Conservation (phyloP, 2,888 invertebrate genomes). For the Drosophila longiperda region DNA sequence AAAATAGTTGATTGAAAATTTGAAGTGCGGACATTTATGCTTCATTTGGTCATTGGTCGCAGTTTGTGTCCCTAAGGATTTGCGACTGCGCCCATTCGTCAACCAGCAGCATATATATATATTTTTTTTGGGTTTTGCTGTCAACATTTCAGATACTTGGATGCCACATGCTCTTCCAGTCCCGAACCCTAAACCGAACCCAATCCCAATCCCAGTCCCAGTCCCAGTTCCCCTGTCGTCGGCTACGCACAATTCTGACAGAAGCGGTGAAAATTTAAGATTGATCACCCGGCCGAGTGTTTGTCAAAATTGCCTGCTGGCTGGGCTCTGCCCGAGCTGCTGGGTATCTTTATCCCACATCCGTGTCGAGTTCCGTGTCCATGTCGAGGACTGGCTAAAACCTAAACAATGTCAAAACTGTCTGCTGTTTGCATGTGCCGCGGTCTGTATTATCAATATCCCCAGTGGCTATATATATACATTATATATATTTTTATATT, state of each 20-base stretch:
- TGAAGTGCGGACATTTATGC: constrained; percentile 66
- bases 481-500: background rate
- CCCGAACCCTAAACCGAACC: constrained; percentile 16
- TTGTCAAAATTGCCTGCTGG: constrained; percentile 59
- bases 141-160: constrained; percentile 62
- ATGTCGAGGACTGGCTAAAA: constrained; percentile 77
- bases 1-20: constrained; percentile 34
- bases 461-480: constrained; percentile 25
- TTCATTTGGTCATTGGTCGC: constrained; percentile 62
- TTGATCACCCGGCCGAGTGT: constrained; percentile 84
- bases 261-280: constrained; percentile 85
- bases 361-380: constrained; percentile 37
- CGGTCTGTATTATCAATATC: constrained; percentile 15
- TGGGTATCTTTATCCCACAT: constrained; percentile 29
- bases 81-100: constrained; percentile 64
- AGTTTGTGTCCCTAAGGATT: constrained; percentile 53
- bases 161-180: constrained; percentile 56
- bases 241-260: constrained; percentile 82
- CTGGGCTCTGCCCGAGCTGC: constrained; percentile 39
- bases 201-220: constrained; percentile 24
- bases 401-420: constrained; percentile 77
- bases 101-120: constrained; percentile 64
- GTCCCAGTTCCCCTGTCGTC: constrained; percentile 63
- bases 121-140: constrained; percentile 46
- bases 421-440: constrained; percentile 26